Evolutionary conservation across 2,797 vertebrate genomes (phyloP).

Genomic region (Gallinago stenura): DNA sequence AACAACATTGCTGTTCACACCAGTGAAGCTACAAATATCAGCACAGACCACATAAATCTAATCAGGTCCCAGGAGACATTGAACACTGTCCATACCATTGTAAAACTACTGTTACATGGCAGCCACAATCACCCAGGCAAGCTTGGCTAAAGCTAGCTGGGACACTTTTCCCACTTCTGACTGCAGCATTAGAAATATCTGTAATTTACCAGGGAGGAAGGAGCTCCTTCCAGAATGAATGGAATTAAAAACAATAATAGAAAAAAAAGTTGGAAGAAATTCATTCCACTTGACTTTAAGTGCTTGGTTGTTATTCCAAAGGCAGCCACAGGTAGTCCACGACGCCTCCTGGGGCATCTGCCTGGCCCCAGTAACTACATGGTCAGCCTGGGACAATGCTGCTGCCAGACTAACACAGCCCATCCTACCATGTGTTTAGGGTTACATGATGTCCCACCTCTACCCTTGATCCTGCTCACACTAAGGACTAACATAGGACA

Average conservation of each 20-base stretch:
- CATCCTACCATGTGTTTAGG: neutral
- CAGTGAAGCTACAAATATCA: conserved; percentile 4
- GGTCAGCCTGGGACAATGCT: neutral
- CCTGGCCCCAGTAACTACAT: neutral
- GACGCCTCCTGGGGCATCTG: accelerated
- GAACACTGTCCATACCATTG: neutral
- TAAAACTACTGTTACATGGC: neutral
- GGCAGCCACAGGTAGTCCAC: neutral
- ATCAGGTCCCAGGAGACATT: neutral
- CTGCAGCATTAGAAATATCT: neutral
- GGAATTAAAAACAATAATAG: neutral
- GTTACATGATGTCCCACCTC: neutral
- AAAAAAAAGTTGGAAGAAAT: neutral
- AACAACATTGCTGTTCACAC: neutral
- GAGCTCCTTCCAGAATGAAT: neutral
- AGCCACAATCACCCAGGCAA: neutral
- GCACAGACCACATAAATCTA: neutral
- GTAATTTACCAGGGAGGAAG: neutral
- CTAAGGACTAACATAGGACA: neutral
- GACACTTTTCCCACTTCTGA: neutral
- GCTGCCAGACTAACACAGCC: neutral
- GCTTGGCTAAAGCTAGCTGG: neutral
- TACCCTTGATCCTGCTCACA: neutral
- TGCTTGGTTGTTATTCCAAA: neutral
- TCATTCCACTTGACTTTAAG: neutral